These are phyloP conservation scores for Botia kubotai DNA, from an alignment of 2,797 vertebrate species.

Conservation along the genomic window DNA sequence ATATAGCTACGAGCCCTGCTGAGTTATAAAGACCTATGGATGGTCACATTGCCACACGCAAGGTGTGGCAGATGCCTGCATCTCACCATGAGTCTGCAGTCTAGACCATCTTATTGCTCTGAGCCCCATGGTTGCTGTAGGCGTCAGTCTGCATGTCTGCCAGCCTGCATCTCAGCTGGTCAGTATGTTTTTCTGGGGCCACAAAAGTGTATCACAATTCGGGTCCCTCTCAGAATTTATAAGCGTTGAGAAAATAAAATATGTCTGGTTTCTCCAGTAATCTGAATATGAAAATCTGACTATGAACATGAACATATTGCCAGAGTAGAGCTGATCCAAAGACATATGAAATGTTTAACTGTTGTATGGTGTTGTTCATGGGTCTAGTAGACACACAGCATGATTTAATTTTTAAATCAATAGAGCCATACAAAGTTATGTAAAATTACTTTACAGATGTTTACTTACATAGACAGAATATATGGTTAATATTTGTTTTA, in stretches of 20 bases:
- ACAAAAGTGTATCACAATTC: not conserved
- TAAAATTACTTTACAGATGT: no score
- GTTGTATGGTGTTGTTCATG: no score
- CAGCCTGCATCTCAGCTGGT: constrained; percentile 42
- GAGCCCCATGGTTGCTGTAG: constrained; percentile 5
- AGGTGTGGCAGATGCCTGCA: constrained; percentile 13
- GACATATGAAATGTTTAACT: not conserved
- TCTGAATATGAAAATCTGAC: not conserved
- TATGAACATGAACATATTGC: not conserved
- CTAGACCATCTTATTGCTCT: constrained; percentile 42
- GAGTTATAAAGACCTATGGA: constrained; percentile 7
- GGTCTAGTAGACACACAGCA: no score
- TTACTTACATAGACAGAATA: no score
- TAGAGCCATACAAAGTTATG: no score
- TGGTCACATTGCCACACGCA: constrained; percentile 9
- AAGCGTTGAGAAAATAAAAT: not conserved
- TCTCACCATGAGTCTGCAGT: constrained; percentile 28
- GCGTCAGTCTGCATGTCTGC: constrained; percentile 41
- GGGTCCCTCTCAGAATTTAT: not conserved
- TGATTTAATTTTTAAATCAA: no score
- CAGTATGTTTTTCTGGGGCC: constrained; percentile 25
- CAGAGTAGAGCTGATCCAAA: not conserved
- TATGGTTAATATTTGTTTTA: no score
- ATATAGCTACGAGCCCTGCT: not conserved
- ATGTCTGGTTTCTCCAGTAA: not conserved